phyloP scores from a whole-genome alignment of 2,797 vertebrate species.

The Psittacula derbiana region DNA sequence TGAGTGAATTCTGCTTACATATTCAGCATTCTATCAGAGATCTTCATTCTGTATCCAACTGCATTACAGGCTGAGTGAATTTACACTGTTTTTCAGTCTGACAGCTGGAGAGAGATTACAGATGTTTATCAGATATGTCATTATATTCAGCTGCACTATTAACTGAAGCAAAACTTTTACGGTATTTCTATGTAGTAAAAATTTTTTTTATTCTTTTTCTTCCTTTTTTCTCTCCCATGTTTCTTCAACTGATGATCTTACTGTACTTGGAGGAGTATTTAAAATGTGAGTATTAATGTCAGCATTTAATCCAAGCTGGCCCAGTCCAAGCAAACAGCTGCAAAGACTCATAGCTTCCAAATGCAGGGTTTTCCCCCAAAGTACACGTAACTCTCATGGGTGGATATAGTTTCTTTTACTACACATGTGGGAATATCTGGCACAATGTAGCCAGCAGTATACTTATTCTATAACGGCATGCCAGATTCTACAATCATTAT shows the following conservation, averaged over 20 bases:
- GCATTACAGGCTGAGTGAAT: not conserved
- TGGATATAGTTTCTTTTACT: not conserved
- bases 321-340: not conserved
- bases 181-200: not conserved
- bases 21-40: not conserved
- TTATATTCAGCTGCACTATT: not conserved
- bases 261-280: not conserved
- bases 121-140: not conserved
- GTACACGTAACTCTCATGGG: not conserved
- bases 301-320: not conserved
- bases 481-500: not conserved
- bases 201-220: fast-evolving
- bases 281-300: not conserved
- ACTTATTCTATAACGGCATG: not conserved
- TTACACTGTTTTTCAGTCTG: not conserved
- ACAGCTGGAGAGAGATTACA: not conserved
- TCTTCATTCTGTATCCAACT: not conserved
- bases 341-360: not conserved
- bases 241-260: not conserved
- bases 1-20: not conserved
- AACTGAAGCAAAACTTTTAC: not conserved
- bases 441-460: not conserved
- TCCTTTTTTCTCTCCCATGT: not conserved
- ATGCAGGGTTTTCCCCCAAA: not conserved
- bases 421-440: not conserved